Conservation (phyloP, 2,797 vertebrate genomes). For the Dromococcyx pavoninus region DNA sequence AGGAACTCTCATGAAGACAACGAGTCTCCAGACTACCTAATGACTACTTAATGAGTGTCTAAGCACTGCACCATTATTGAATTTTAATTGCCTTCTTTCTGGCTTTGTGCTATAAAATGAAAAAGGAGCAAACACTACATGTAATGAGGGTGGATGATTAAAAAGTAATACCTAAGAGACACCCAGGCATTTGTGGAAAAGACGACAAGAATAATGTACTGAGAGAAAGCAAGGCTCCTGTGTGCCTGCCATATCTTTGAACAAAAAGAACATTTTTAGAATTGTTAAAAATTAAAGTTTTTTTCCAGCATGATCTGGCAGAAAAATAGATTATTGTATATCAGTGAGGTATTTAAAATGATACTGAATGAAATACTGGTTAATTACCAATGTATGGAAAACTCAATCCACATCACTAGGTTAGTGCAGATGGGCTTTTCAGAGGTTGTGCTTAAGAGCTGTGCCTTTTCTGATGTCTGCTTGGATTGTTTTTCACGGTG, state of each 20-base stretch:
- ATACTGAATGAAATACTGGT: neutral
- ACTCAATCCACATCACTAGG: neutral
- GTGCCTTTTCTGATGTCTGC: neutral
- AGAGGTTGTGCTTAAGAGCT: neutral
- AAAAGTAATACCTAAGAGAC: conserved; percentile 33
- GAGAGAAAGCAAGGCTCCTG: neutral
- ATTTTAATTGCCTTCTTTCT: conserved; percentile 65
- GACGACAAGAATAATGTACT: neutral
- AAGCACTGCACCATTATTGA: conserved; percentile 39
- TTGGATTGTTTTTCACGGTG: neutral
- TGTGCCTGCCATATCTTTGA: neutral
- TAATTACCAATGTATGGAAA: neutral
- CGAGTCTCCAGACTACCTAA: conserved; percentile 54
- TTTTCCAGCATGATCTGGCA: neutral
- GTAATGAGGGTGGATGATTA: conserved; percentile 42
- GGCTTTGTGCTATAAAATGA: conserved; percentile 26
- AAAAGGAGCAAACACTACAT: neutral
- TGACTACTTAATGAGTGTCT: conserved; percentile 64
- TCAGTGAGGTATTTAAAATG: neutral
- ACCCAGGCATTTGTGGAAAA: neutral
- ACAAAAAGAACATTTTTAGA: neutral
- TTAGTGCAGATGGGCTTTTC: neutral
- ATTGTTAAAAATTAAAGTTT: neutral
- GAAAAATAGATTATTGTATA: neutral
- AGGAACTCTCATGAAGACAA: neutral